Base-by-base conservation (phyloP, 2,113 vertebrate species). In the Pseudopipra pipra region DNA sequence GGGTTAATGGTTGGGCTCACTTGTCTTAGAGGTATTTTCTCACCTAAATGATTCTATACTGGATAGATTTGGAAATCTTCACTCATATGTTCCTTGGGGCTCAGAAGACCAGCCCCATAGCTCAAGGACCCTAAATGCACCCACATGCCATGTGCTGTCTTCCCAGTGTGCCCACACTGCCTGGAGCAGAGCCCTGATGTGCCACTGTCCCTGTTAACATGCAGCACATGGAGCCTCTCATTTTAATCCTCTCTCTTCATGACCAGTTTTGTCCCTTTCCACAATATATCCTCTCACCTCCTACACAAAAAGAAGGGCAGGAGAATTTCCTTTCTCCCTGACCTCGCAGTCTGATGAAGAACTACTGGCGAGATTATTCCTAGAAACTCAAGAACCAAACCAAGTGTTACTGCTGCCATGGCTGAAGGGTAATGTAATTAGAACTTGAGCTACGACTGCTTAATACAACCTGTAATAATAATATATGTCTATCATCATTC, bases 321-420 rank as follows among this genome's bases (percentile, higher is more conserved):
- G n/a, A 73, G 55, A 70, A 87, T 39, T 59, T n/a, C 31, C 41
- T 47, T 59, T 90, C 74, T 65, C 72, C 51, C 95, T 90, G 84
- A 94, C 77, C 92, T 90, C 94, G 80, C 61, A 61, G 70, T 55
- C 75, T 92, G 90, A 56, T 2, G 37, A 55, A 73, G 80, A 90
- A 22, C 33, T 89, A 28, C 58, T 47, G 37, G 81, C 0, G 1
- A 88, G 76, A 75, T 71, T 77, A 49, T 89, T 96, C 75, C 66
- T 89, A 78, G 79, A 73, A 78, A 28, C 66, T 67, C 76, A 51
- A 87, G 76, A 76, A 77, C 75, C 73, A 84, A n/a, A 62, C 46
- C 89, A 58, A 89, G 82, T 89, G 72, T 84, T 94, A 95, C 96
- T 95, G 90, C 94, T 90, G 95, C 94, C 14, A 27, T 89, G 44